Evolutionary conservation across 2,797 vertebrate genomes (phyloP).

Genomic region (Alfaro cultratus): DNA sequence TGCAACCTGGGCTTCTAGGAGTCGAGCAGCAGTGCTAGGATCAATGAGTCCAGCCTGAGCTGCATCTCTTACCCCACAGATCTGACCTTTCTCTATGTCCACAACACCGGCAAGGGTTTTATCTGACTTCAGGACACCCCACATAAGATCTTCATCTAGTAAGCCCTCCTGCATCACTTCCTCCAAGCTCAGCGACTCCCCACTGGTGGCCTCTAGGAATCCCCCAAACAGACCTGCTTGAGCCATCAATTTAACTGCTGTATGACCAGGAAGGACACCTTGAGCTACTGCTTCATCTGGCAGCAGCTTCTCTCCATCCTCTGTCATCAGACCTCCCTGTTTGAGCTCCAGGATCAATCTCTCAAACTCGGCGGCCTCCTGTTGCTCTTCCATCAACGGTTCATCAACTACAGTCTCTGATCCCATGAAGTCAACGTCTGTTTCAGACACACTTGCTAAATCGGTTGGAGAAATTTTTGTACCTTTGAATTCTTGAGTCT

Average conservation of each 20-base stretch:
- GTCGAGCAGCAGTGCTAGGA: conserved; percentile 81
- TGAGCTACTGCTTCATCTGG: conserved; percentile 87
- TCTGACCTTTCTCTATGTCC: conserved; percentile 81
- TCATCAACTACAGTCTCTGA: conserved; percentile 17
- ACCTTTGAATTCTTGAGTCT: conserved; percentile 5
- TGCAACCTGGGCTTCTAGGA: conserved; percentile 92
- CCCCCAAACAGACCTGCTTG: conserved; percentile 89
- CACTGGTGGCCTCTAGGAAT: conserved; percentile 85
- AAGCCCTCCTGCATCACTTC: conserved; percentile 89
- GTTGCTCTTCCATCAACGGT: conserved; percentile 43
- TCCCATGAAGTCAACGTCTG: neutral
- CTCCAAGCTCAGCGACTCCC: conserved; percentile 84
- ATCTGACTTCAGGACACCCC: conserved; percentile 87
- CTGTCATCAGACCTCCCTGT: conserved; percentile 84
- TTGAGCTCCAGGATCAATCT: conserved; percentile 82
- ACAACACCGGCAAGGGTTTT: conserved; percentile 89
- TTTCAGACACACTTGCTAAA: conserved; percentile 3
- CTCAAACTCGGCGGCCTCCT: conserved; percentile 77
- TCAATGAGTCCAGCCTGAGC: conserved; percentile 86
- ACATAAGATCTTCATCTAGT: conserved; percentile 89
- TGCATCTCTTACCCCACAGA: conserved; percentile 87
- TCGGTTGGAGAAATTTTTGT: conserved; percentile 11
- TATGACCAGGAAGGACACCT: conserved; percentile 84
- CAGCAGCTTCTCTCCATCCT: conserved; percentile 81
- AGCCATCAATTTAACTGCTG: conserved; percentile 90